These are phyloP conservation scores for Rhadina sibilatrix DNA, from an alignment of 2,113 vertebrate genomes.

Conservation along the genomic window DNA sequence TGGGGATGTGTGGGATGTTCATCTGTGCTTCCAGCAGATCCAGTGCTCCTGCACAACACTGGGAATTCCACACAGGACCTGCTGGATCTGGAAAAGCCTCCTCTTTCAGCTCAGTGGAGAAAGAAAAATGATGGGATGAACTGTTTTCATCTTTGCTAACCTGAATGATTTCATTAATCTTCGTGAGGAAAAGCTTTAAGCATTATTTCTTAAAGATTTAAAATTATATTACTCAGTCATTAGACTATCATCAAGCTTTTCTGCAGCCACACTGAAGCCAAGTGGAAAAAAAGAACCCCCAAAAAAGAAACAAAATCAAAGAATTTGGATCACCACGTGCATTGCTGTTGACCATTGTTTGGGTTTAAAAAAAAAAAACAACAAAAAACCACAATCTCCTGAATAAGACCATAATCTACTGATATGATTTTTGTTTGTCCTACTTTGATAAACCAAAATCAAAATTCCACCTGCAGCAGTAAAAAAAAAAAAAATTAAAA, in stretches of 20 bases:
- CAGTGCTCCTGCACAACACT: background rate
- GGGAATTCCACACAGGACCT: background rate
- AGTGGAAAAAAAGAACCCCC: background rate
- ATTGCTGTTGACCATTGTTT: background rate
- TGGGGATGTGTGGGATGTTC: background rate
- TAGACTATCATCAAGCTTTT: background rate
- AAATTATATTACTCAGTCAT: background rate
- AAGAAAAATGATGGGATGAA: background rate
- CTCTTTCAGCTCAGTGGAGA: background rate
- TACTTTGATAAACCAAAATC: background rate
- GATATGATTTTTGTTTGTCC: background rate
- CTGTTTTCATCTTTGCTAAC: background rate
- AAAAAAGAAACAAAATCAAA: background rate
- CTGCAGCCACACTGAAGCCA: background rate
- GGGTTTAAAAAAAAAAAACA: fast-evolving
- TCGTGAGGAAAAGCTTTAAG: background rate
- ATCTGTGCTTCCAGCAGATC: background rate
- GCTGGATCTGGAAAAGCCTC: background rate
- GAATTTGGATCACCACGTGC: background rate
- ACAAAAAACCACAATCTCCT: too few species aligned
- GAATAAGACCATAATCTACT: background rate
- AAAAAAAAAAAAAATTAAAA: background rate
- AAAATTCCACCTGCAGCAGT: background rate
- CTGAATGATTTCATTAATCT: background rate
- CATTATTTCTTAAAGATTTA: background rate